Percentiles rank a stretch among this genome's conserved stretches.
Conservation (phyloP, 2,888 invertebrate genomes). For the Charanyca ferruginea region DNA sequence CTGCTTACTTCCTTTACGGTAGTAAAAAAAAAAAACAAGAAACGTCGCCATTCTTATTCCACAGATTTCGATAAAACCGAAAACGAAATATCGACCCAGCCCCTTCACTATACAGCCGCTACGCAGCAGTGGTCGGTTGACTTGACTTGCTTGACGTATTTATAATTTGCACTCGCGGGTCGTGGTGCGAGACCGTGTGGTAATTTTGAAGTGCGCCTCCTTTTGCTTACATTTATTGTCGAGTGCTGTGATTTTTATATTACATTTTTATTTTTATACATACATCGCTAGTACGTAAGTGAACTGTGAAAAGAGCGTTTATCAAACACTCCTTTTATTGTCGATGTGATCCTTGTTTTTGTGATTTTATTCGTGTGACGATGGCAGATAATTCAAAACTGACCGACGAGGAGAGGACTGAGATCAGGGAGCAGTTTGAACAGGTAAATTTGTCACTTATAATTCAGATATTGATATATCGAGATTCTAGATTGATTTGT, state of each 20-base stretch:
- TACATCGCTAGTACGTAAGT: slow-evolving; percentile 72
- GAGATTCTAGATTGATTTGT: slow-evolving; percentile 45
- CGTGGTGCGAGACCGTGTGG: slow-evolving; percentile 55
- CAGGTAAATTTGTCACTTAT: slow-evolving; percentile 89
- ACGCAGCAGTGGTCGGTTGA: slow-evolving; percentile 52
- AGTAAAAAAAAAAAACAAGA: no score
- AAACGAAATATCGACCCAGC: slow-evolving; percentile 26
- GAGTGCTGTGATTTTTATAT: slow-evolving; percentile 64
- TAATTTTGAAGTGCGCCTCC: slow-evolving; percentile 54
- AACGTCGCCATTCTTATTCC: neutral
- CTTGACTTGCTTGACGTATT: slow-evolving; percentile 62
- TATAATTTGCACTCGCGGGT: slow-evolving; percentile 63
- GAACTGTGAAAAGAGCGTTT: slow-evolving; percentile 72
- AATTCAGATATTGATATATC: slow-evolving; percentile 27
- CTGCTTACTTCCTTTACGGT: neutral
- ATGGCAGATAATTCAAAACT: slow-evolving; percentile 91
- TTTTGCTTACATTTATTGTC: slow-evolving; percentile 45
- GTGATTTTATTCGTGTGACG: slow-evolving; percentile 81
- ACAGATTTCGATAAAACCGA: slow-evolving; percentile 31
- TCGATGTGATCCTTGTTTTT: slow-evolving; percentile 85
- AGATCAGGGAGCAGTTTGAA: slow-evolving; percentile 94
- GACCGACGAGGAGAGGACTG: slow-evolving; percentile 93
- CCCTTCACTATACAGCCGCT: slow-evolving; percentile 42
- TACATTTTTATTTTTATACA: slow-evolving; percentile 68
- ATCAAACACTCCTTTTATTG: slow-evolving; percentile 51